Base-by-base conservation (phyloP, 2,888 invertebrate species). In the Hypena proboscidalis region DNA sequence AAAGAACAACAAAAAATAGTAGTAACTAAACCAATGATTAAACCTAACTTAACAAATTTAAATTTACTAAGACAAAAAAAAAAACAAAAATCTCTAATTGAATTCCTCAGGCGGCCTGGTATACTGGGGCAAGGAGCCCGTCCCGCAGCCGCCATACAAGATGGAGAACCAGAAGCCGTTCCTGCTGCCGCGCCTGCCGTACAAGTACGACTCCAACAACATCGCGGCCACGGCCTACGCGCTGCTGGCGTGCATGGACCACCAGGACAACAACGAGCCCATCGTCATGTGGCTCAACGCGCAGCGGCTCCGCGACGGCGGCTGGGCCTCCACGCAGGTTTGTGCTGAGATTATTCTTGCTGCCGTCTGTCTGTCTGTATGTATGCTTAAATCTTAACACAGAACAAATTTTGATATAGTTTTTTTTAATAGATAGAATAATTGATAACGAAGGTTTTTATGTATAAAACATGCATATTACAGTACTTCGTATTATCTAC, bases 211-310 rank as follows among this genome's bases (percentile, higher is more conserved):
- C 86, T 94, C 97, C 0, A 95, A 96, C 74, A 98, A 98, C 79
- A 95, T 98, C 29, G 98, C 98, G 72, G 94, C 98, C 0, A 99
- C 98, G 0, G 96, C 98, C 0, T 98, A 98, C 78, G 98, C 97
- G 0, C 86, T 99, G 32, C 89, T 99, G 65, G 95, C 97, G 0
- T 97, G 97, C 75, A 97, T 97, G 51, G 95, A 95, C 17, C 93
- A 97, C 9, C 95, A 97, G 77, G 97, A 97, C 72, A 93, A 94
- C 65, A 94, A 96, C 44, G 97, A 97, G 70, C 94, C 95, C 1
- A 97, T 98, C 59, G 97, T 97, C 5, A 95, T 95, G 77, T 98
- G 98, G 98, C 88, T 98, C 25, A 98, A 97, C 77, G 92, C 97
- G 0, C 97, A 97, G 77, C 91, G 98, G 36, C 87, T 97, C 3